Evolutionary conservation across 2,888 invertebrate genomes (phyloP).

Genomic region (Napeogenes sylphis): DNA sequence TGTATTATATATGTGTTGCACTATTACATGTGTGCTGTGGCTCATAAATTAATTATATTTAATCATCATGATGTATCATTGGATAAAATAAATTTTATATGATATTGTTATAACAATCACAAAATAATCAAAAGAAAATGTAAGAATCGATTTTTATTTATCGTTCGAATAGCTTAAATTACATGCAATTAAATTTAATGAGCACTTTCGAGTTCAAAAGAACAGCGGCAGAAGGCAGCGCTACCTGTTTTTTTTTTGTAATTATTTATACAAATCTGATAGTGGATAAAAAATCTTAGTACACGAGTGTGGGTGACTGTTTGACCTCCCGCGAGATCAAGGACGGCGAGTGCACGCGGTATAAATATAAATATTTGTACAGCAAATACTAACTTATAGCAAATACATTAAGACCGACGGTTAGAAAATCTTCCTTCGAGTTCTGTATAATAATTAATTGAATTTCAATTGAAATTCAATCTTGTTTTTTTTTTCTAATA

Average conservation of each 20-base stretch:
- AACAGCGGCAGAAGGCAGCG: constrained; percentile 3
- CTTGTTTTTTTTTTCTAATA: too few relatives aligned
- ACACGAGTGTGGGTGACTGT: constrained; percentile 4
- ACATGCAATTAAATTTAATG: constrained; percentile 4
- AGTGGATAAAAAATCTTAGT: not conserved
- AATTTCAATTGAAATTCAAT: too few relatives aligned
- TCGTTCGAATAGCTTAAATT: constrained; percentile 6
- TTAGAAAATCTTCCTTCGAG: too few relatives aligned
- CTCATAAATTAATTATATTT: too few relatives aligned
- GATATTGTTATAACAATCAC: not conserved
- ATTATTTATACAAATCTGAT: constrained; percentile 5
- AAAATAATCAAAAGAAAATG: not conserved
- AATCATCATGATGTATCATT: not conserved
- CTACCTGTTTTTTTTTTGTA: constrained; percentile 6
- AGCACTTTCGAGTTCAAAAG: constrained; percentile 7
- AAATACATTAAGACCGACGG: not conserved
- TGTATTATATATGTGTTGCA: too few relatives aligned
- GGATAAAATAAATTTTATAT: not conserved
- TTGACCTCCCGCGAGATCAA: constrained; percentile 32
- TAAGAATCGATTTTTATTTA: constrained; percentile 2
- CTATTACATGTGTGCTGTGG: too few relatives aligned
- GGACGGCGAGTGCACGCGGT: constrained; percentile 21
- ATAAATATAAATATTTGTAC: constrained; percentile 13
- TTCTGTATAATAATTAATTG: too few relatives aligned
- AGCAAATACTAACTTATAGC: not conserved